phyloP scores from a whole-genome alignment of 2,888 invertebrate species.

The Cartodere bifasciata region DNA sequence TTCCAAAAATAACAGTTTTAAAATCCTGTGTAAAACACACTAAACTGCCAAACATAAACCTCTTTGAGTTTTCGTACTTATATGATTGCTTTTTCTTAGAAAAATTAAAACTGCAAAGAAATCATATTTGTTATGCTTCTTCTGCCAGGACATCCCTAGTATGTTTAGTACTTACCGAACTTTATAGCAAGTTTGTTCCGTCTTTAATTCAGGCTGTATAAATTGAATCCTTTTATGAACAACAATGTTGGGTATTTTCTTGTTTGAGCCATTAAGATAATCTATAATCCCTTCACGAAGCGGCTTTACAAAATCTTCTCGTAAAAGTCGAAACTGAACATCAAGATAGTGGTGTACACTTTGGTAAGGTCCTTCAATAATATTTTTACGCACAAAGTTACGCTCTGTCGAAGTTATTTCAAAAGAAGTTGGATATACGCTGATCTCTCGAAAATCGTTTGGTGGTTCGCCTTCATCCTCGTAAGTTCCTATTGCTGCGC shows the following conservation, averaged over 20 bases:
- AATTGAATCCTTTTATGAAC: constrained; percentile 16
- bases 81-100: constrained; percentile 22
- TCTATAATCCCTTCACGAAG: constrained; percentile 49
- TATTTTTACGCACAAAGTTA: constrained; percentile 43
- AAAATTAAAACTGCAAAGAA: constrained; percentile 17
- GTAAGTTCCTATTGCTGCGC: constrained; percentile 23
- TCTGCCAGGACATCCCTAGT: no score
- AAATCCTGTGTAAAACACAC: constrained; percentile 63
- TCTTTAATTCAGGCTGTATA: constrained; percentile 14
- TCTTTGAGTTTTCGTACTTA: constrained; percentile 40
- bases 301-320: constrained; percentile 70
- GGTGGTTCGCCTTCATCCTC: constrained; percentile 37
- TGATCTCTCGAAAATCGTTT: constrained; percentile 40
- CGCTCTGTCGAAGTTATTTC: constrained; percentile 27
- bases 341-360: constrained; percentile 62
- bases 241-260: constrained; percentile 14
- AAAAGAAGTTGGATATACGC: constrained; percentile 40
- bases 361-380: constrained; percentile 47
- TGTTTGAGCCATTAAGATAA: constrained; percentile 16
- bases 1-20: constrained; percentile 52
- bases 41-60: constrained; percentile 59
- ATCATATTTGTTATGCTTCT: no score
- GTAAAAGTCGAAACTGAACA: constrained; percentile 61
- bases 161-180: no score
- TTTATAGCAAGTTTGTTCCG: constrained; percentile 15